Evolutionary conservation across 2,888 invertebrate species (phyloP).

Genomic region (Mesopsocus fuscifrons): DNA sequence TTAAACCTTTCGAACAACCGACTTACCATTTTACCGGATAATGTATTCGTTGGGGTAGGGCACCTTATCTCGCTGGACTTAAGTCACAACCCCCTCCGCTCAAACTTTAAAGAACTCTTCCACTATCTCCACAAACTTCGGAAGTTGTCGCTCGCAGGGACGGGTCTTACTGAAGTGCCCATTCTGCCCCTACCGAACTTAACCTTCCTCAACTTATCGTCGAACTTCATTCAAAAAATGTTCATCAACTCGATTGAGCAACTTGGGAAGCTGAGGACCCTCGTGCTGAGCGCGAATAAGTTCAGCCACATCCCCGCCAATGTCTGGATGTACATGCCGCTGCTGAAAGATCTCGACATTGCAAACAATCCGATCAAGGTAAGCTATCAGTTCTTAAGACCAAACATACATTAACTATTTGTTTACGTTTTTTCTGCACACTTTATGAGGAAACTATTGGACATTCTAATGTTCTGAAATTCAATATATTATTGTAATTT

Average conservation of each 20-base stretch:
- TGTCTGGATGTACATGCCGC: constrained; percentile 48
- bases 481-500: background rate
- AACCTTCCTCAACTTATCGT: constrained; percentile 58
- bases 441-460: too few relatives aligned
- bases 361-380: constrained; percentile 63
- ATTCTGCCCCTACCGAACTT: constrained; percentile 53
- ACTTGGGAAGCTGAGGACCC: constrained; percentile 38
- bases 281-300: constrained; percentile 60
- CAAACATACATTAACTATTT: too few relatives aligned
- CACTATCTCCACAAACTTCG: constrained; percentile 68
- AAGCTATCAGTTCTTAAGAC: constrained; percentile 16
- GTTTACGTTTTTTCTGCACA: too few relatives aligned
- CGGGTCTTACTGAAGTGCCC: constrained; percentile 58
- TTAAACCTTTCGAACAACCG: constrained; percentile 64
- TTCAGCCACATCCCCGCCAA: constrained; percentile 53
- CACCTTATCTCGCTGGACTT: constrained; percentile 61
- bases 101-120: constrained; percentile 73
- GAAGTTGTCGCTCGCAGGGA: constrained; percentile 53
- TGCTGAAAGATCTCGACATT: constrained; percentile 55
- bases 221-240: constrained; percentile 51
- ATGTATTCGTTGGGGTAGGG: constrained; percentile 66
- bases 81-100: constrained; percentile 59
- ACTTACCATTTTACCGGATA: constrained; percentile 68
- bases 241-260: constrained; percentile 44
- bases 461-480: too few relatives aligned